phyloP scores from a whole-genome alignment of 2,888 invertebrate genomes.

The Merodon equestris region DNA sequence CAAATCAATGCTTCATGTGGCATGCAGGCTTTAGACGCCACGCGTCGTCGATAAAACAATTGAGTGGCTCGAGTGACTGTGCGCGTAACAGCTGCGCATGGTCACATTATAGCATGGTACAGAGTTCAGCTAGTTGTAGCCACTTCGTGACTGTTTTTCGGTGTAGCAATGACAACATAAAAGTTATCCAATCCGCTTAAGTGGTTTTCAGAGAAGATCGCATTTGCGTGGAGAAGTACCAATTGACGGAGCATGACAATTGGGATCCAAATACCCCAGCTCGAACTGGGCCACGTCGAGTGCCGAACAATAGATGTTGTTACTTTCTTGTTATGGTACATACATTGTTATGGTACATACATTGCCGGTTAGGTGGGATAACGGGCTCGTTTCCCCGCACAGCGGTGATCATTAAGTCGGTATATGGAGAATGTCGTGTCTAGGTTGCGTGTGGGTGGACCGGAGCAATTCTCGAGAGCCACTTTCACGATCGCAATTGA shows the following conservation, averaged over 20 bases:
- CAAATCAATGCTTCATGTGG: constrained; percentile 10
- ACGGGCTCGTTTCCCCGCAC: neutral
- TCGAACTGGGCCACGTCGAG: constrained; percentile 62
- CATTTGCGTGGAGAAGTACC: too few relatives aligned
- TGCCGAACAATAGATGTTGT: constrained; percentile 54
- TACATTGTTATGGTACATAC: neutral
- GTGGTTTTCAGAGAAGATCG: constrained; percentile 20
- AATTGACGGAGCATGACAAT: too few relatives aligned
- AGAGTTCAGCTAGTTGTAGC: constrained; percentile 22
- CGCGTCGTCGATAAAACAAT: constrained; percentile 46
- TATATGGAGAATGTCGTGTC: constrained; percentile 17
- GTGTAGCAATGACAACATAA: constrained; percentile 27
- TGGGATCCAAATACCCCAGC: constrained; percentile 7
- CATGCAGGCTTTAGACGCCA: constrained; percentile 21
- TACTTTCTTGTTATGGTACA: constrained; percentile 20
- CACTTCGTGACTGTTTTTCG: constrained; percentile 1
- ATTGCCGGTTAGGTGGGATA: too few relatives aligned
- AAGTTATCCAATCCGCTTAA: constrained; percentile 44
- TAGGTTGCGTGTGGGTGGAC: constrained; percentile 54
- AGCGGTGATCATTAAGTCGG: neutral
- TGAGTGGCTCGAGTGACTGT: neutral
- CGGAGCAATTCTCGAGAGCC: constrained; percentile 28
- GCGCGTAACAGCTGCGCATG: constrained; percentile 3
- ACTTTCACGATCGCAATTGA: constrained; percentile 62
- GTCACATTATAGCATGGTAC: neutral